These are phyloP conservation scores for Venturia canescens DNA, from an alignment of 1,140 invertebrate species.

Conservation along the genomic window DNA sequence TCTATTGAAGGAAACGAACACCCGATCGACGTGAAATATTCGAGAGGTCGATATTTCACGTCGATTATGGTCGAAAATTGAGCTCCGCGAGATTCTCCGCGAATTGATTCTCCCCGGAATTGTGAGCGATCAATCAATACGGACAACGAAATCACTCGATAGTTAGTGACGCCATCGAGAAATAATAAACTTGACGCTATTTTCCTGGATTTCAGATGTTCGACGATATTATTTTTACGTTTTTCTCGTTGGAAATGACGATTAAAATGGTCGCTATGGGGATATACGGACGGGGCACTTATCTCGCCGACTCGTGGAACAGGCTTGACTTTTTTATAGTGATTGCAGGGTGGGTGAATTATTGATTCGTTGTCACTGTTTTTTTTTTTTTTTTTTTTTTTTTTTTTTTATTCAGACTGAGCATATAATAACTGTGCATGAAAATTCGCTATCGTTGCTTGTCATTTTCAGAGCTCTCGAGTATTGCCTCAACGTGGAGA, in stretches of 20 bases:
- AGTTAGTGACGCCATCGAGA: too few relatives aligned
- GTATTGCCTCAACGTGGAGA: slow-evolving; percentile 96
- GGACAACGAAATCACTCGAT: too few relatives aligned
- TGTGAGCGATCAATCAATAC: too few relatives aligned
- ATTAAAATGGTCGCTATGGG: slow-evolving; percentile 99
- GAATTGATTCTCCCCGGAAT: too few relatives aligned
- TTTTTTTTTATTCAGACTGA: too few relatives aligned
- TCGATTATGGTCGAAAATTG: too few relatives aligned
- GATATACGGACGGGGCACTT: slow-evolving; percentile 95
- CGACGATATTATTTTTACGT: slow-evolving; percentile 98
- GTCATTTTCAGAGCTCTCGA: slow-evolving; percentile 88
- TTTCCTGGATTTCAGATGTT: slow-evolving; percentile 84
- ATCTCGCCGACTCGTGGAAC: slow-evolving; percentile 99
- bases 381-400: too few relatives aligned
- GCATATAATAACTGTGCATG: not conserved
- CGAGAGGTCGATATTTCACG: too few relatives aligned
- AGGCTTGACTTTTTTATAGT: slow-evolving; percentile 99
- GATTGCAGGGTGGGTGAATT: slow-evolving; percentile 90
- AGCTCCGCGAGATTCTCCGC: too few relatives aligned
- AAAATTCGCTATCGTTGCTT: slow-evolving; percentile 37
- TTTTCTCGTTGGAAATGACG: slow-evolving; percentile 97
- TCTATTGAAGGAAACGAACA: too few relatives aligned
- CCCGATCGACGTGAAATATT: too few relatives aligned
- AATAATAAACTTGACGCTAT: slow-evolving; percentile 42
- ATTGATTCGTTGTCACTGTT: slow-evolving; percentile 4